These are phyloP conservation scores for Scelioninae gen. 1 DNA, from an alignment of 2,888 invertebrate genomes.

Conservation along the genomic window DNA sequence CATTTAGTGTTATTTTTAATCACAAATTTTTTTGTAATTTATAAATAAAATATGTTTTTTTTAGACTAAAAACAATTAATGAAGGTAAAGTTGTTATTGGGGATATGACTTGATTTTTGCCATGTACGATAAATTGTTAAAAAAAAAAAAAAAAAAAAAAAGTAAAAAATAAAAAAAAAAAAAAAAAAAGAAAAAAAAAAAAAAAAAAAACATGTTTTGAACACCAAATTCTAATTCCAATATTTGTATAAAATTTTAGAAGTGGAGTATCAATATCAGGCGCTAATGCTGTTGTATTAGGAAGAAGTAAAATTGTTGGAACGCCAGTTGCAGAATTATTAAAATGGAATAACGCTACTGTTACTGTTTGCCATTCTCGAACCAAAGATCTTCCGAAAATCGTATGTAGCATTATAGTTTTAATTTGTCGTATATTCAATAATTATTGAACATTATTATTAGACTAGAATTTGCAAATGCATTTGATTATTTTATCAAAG, in stretches of 20 bases:
- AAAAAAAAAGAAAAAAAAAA: too few relatives aligned
- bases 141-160: constrained; percentile 93
- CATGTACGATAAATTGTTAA: constrained; percentile 98
- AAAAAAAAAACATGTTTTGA: too few relatives aligned
- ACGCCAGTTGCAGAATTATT: constrained; percentile 97
- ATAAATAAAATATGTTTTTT: constrained; percentile 61
- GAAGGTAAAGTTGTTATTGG: constrained; percentile 96
- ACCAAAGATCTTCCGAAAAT: constrained; percentile 92
- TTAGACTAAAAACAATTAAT: constrained; percentile 95
- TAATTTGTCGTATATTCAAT: too few relatives aligned
- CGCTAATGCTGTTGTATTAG: constrained; percentile 95
- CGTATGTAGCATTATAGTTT: constrained; percentile 85
- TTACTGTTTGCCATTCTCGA: constrained; percentile 98
- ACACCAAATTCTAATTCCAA: too few relatives aligned
- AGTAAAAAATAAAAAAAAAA: too few relatives aligned
- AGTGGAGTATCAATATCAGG: constrained; percentile 92
- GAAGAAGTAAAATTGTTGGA: constrained; percentile 98
- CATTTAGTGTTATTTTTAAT: too few relatives aligned
- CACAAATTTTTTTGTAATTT: too few relatives aligned
- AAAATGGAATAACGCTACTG: constrained; percentile 98
- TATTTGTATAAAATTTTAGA: constrained; percentile 82
- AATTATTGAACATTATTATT: too few relatives aligned
- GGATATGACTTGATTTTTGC: constrained; percentile 94
- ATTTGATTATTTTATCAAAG: too few relatives aligned
- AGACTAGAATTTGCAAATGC: too few relatives aligned